Base-by-base conservation (phyloP, 2,113 vertebrate species). In the Pseudorhombus dupliciocellatus region DNA sequence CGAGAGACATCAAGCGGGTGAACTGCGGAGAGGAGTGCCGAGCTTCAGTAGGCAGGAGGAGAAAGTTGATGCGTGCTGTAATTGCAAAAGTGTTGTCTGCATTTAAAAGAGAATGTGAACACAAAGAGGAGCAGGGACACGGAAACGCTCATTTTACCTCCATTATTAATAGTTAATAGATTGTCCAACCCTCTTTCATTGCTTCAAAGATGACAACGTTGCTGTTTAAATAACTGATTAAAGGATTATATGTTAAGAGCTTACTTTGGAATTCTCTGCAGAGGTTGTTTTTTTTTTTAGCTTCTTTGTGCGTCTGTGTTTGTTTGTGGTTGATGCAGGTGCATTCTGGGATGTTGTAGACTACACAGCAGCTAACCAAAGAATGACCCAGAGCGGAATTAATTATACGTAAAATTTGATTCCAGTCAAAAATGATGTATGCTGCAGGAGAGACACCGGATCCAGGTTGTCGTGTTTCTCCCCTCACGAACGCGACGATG, bases 1-100 rank as follows among this genome's bases (percentile, higher is more conserved):
- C 58, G 89, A 87, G 93, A 88, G 73, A 75, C 80, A 78, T 90
- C 77, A 83, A 87, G 76, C 84, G 69, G 82, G 55, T 88, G 79
- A 90, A 90, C 86, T 87, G 82, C 77, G 66, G 77, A 89, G 77
- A 86, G 61, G 76, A 85, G 84, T 44, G 88, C 83, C 61, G 77
- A 87, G 88, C 89, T 73, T 89, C 88, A 77, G 72, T 82, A 73
- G 81, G 79, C 65, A 83, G 59, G 76, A 68, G 63, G 84, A 78
- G 82, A 50, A 71, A 71, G 73, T 77, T 77, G 80, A 77, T 69
- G 77, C 75, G 83, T 89, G 86, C 76, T 79, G 76, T 88, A 90
- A 93, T 87, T 88, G 84, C 85, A 70, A 66, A 59, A 37, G 74
- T 61, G 79, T 79, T 50, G 61, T 70, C 10, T 30, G 70, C 70